Base-by-base conservation (phyloP, 2,888 invertebrate genomes). In the Podotricha telesiphe region DNA sequence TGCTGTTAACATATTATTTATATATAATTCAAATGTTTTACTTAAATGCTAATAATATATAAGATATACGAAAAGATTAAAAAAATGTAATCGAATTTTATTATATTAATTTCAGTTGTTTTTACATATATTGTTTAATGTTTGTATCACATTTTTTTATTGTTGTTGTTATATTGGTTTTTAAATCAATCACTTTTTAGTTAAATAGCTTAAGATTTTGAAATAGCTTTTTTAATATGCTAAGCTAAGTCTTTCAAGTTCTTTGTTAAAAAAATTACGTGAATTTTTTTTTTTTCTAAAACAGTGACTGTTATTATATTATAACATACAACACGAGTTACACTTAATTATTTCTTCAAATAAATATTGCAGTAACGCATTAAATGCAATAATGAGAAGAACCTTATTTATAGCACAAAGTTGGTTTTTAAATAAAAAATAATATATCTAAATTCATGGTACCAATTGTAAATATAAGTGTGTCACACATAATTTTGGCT, bases 351-450 rank as follows among this genome's bases (percentile, higher is more conserved):
- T 42, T 42, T 42, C 42, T 47, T 28, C 19, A 17, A 65, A 45
- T 45, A 51, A 53, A 67, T 19, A 28, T 61, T 28, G 19, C 10
- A 34, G 34, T 45, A 22, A 40, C 47, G 53, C 88, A 89, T 89
- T 71, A 85, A 87, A 89, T 89, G 90, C 90, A 88, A 86, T 85
- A 84, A 77, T 85, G 84, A 77, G 77, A 75, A 75, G 13, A 51
- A 78, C 77, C 74, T 78, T 77, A 78, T 86, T 86, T 84, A 83
- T 86, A 87, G 86, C 87, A 87, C 87, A 78, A 77, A 73, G 71
- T 75, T 77, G 76, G 76, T 80, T 79, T 74, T 77, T 80, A 79
- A 75, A 69, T 77, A 79, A 78, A 74, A 82, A 79, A 80, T 82
- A 82, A 76, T 63, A 68, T 72, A 69, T 61, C 64, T 69, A 73